Evolutionary conservation across 2,113 vertebrate species (phyloP).

Genomic region (Camelus dromedarius): DNA sequence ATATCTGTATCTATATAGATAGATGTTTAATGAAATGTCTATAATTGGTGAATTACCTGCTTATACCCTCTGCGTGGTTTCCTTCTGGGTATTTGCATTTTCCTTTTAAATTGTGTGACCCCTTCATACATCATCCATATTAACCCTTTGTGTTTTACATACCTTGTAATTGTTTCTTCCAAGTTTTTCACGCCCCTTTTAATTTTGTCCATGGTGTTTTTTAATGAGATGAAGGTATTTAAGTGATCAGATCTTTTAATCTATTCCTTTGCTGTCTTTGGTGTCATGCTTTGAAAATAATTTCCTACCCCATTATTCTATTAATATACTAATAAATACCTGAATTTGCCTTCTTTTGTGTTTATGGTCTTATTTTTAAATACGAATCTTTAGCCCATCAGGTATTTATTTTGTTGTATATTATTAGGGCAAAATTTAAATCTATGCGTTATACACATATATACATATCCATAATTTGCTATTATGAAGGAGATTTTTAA

Average conservation of each 20-base stretch:
- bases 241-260: conserved; percentile 43
- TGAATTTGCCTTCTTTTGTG: background rate
- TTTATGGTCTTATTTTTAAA: conserved; percentile 26
- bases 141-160: conserved; percentile 41
- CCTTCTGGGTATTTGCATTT: background rate
- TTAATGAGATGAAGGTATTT: conserved; percentile 57
- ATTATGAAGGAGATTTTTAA: background rate
- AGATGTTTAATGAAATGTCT: background rate
- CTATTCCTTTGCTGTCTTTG: conserved; percentile 14
- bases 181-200: conserved; percentile 48
- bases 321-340: background rate
- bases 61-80: background rate
- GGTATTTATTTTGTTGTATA: conserved; percentile 41
- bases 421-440: background rate
- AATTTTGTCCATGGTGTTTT: conserved; percentile 50
- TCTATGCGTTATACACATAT: background rate
- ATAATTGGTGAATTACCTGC: background rate
- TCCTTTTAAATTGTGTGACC: background rate
- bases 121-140: background rate
- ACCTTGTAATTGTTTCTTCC: conserved; percentile 16
- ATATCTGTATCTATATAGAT: background rate
- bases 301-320: conserved; percentile 1
- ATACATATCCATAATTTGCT: background rate
- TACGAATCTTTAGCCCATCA: background rate
- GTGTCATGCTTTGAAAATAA: conserved; percentile 61